Percentiles rank a stretch among this genome's conserved stretches.
These are phyloP conservation scores for Odontophorus gujanensis DNA, from an alignment of 2,113 vertebrate species.

Conservation along the genomic window DNA sequence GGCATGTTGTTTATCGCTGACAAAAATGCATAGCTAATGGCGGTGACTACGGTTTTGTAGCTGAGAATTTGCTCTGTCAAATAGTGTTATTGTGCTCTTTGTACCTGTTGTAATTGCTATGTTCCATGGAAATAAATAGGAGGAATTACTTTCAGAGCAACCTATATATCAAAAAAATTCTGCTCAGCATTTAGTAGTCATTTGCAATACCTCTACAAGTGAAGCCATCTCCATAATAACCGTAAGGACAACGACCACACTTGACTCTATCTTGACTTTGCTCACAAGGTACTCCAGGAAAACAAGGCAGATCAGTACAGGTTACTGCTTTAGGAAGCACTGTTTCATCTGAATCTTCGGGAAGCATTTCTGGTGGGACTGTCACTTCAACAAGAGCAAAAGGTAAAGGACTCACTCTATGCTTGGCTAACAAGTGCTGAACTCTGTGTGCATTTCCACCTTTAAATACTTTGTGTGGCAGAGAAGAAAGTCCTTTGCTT, in stretches of 20 bases:
- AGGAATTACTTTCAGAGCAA: background rate
- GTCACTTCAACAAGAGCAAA: constrained; percentile 14
- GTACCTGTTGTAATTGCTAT: too few species aligned
- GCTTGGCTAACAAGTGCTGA: constrained; percentile 10
- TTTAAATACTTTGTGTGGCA: background rate
- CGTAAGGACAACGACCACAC: constrained; percentile 84
- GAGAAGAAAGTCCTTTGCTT: constrained; percentile 19
- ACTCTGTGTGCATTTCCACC: constrained; percentile 33
- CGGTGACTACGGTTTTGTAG: too few species aligned
- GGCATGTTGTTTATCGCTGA: too few species aligned
- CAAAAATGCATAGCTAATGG: too few species aligned
- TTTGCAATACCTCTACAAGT: constrained; percentile 83
- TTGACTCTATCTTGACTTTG: constrained; percentile 60
- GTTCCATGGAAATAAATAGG: too few species aligned
- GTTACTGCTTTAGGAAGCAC: constrained; percentile 21
- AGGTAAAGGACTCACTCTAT: background rate
- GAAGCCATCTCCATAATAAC: constrained; percentile 86
- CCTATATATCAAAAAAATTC: background rate
- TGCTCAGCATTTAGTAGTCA: background rate
- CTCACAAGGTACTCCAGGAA: constrained; percentile 83
- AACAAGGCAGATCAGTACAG: constrained; percentile 84
- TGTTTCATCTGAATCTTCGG: background rate
- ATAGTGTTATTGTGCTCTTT: too few species aligned
- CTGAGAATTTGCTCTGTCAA: too few species aligned
- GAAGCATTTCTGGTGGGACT: constrained; percentile 32